phyloP scores from a whole-genome alignment of 35 echinoderm and acorn worm genomes.

The Eucidaris tribuloides region DNA sequence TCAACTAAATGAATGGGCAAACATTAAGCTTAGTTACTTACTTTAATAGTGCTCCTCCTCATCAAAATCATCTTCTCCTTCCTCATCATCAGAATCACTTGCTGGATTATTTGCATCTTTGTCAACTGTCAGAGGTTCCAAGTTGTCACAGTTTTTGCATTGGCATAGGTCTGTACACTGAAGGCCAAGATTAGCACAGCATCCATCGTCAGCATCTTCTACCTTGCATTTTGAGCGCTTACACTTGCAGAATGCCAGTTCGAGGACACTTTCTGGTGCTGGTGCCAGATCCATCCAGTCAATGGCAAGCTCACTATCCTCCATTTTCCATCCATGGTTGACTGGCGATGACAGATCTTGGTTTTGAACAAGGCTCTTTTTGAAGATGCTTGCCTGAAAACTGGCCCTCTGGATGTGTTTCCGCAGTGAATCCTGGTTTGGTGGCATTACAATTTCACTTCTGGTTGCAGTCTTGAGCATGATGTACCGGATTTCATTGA shows the following conservation, averaged over 20 bases:
- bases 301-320: constrained; percentile 52
- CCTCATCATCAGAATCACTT: neutral
- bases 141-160: constrained; percentile 55
- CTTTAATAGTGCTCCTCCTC: too few species aligned
- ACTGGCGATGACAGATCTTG: constrained; percentile 30
- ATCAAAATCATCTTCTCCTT: constrained; percentile 8
- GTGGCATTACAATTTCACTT: constrained; percentile 51
- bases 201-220: constrained; percentile 13
- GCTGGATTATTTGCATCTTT: constrained; percentile 18
- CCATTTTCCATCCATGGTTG: constrained; percentile 36
- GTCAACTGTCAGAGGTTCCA: neutral
- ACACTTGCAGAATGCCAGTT: constrained; percentile 50
- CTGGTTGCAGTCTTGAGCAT: constrained; percentile 33
- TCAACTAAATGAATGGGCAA: too few species aligned
- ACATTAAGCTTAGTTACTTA: too few species aligned
- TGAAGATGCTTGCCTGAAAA: constrained; percentile 43
- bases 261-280: constrained; percentile 41
- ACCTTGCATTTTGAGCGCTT: constrained; percentile 59
- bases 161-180: constrained; percentile 61
- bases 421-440: constrained; percentile 39
- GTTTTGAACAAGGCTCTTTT: constrained; percentile 1
- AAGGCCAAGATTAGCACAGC: constrained; percentile 36
- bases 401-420: constrained; percentile 65
- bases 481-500: constrained; percentile 40
- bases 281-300: constrained; percentile 67